phyloP scores from a whole-genome alignment of 2,888 invertebrate genomes.

The Aproaerema taeniolella region DNA sequence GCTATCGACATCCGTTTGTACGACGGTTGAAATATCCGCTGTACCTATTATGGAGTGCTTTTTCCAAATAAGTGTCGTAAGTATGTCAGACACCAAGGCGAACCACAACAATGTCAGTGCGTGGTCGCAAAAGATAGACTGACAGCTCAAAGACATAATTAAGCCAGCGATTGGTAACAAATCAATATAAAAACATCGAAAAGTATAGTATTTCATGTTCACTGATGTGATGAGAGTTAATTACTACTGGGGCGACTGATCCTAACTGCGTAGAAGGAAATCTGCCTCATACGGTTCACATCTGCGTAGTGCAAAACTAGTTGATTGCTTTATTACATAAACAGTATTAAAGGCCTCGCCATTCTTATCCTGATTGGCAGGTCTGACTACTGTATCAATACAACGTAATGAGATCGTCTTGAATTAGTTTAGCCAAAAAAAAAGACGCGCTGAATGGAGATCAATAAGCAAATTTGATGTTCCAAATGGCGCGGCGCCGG shows the following conservation, averaged over 20 bases:
- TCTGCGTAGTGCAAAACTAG: too few relatives aligned
- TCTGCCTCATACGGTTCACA: too few relatives aligned
- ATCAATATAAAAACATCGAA: too few relatives aligned
- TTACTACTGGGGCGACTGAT: too few relatives aligned
- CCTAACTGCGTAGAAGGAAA: too few relatives aligned
- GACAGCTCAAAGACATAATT: slow-evolving; percentile 9
- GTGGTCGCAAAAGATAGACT: slow-evolving; percentile 7
- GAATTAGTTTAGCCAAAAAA: too few relatives aligned
- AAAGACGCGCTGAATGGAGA: slow-evolving; percentile 24
- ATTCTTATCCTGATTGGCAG: not conserved
- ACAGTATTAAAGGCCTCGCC: not conserved
- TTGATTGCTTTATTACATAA: not conserved
- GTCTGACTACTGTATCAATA: not conserved
- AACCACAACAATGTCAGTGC: slow-evolving; percentile 3
- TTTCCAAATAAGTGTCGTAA: slow-evolving; percentile 5
- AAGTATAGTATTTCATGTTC: too few relatives aligned
- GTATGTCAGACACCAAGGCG: slow-evolving; percentile 11
- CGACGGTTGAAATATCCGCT: slow-evolving; percentile 5
- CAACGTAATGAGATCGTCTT: too few relatives aligned
- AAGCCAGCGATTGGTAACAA: too few relatives aligned
- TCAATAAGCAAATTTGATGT: slow-evolving; percentile 55
- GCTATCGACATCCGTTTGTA: not conserved
- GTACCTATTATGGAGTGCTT: slow-evolving; percentile 2
- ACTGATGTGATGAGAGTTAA: too few relatives aligned
- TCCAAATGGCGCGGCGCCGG: slow-evolving; percentile 49